Evolutionary conservation across 2,113 vertebrate species (phyloP), one percentile per base, ranked within the genome.

Genomic region (Microtus oregoni): DNA sequence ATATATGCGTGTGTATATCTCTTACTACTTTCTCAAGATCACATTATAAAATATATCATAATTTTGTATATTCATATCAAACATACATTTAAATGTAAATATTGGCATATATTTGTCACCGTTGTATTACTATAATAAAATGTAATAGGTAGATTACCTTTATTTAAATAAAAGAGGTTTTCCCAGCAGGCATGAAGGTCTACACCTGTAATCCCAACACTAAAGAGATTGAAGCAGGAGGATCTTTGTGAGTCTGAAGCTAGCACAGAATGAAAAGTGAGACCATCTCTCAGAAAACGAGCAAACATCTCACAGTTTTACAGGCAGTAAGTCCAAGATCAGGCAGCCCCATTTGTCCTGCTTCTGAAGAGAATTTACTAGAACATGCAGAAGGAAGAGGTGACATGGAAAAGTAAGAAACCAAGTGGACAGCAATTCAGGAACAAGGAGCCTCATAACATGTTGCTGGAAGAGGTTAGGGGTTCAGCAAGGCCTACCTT

Each of bases 41-140:
- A 85, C 22, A 38, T 68, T 86, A 35, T 86, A 26, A 13, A 20
- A 14, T 63, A 63, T 63, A 89, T 26, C 8, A 86, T 91, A 79
- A 77, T 92, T 76, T 78, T 70, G 93, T 87, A 83, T 58, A 75
- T 8, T 76, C 1, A 75, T 92, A 92, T 63, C 17, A 81, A 78
- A 32, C 52, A 91, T 38, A 85, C 41, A 38, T 17, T 72, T 75
- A 94, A 82, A 85, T 79, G 38, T 72, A 72, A 77, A 86, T 38
- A 89, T 50, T 58, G 55, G 55, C 30, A 65, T 32, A n/a, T 73
- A 77, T 77, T 77, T 65, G 58, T 85, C 30, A 52, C 9, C 52
- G 58, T 88, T 55, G 19, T 1, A 52, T 55, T 78, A 26, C 83
- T 58, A 9, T 70, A 79, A 93, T 32, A 26, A 93, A 78, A 87